Conservation (phyloP, 1,140 invertebrate species). For the Hyphantria cunea region DNA sequence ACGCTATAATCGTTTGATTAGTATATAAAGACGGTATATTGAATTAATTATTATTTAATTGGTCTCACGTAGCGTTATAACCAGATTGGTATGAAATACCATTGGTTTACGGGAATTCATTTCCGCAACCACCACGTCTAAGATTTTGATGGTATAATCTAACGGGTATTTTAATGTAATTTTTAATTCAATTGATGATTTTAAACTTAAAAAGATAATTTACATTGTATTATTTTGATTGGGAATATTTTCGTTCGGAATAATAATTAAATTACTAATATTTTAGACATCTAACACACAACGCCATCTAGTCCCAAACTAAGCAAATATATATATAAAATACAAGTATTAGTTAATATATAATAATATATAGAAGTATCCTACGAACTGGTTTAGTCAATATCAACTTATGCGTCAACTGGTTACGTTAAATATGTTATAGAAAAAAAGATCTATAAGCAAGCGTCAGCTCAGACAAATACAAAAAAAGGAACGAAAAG, state of each 20-base stretch:
- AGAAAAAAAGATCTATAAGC: too few relatives aligned
- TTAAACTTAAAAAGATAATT: not conserved
- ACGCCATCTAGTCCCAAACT: too few relatives aligned
- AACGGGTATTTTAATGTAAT: conserved; percentile 2
- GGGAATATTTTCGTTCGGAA: too few relatives aligned
- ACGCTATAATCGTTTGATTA: conserved; percentile 21
- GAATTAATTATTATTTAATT: conserved; percentile 28
- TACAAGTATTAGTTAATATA: not conserved
- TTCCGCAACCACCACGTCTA: not conserved
- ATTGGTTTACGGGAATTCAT: conserved; percentile 11
- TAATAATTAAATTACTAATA: too few relatives aligned
- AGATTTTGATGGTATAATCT: conserved; percentile 14
- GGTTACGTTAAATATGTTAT: too few relatives aligned
- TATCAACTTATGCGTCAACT: too few relatives aligned
- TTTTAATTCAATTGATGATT: conserved; percentile 1
- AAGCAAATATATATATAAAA: too few relatives aligned
- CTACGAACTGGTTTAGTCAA: too few relatives aligned
- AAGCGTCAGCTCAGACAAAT: too few relatives aligned
- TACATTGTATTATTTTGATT: too few relatives aligned
- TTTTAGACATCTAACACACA: too few relatives aligned
- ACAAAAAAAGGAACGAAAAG: too few relatives aligned
- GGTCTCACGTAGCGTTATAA: conserved; percentile 8
- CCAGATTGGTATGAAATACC: conserved; percentile 8
- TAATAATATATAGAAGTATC: not conserved
- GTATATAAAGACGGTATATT: conserved; percentile 25